Evolutionary conservation across 2,113 vertebrate genomes (phyloP), one percentile per base, ranked within the genome.

Genomic region (Todiramphus chloris): DNA sequence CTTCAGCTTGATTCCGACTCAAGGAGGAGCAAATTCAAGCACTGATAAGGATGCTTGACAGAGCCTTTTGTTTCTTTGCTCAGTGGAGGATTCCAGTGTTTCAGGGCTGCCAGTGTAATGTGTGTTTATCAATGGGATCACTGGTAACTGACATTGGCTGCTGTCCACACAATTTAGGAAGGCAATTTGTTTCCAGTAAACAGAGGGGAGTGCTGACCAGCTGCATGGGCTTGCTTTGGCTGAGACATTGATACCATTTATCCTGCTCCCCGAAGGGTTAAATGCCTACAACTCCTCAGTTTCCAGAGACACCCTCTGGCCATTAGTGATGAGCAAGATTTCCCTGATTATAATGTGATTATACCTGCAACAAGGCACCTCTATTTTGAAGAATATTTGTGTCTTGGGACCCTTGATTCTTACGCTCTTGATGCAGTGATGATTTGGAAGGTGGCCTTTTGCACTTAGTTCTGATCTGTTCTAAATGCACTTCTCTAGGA

Each of bases 351-450:
- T 50, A 46, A 13, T 51, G 15, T 25, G 12, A 30, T 70, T 59
- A 16, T 18, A 58, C n/a, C n/a, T 67, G 37, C 31, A 72, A 9
- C 3, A 10, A 86, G 83, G 15, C 43, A 39, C 50, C 10, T 55
- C 44, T 20, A 24, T 23, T 35, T 74, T 39, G 30, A 69, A 66
- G 44, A 56, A 28, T 79, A 20, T 37, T 4, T 30, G 7, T 25
- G 6, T 33, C 69, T 53, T 48, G 9, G 8, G 17, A 24, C 13
- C 13, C 33, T 50, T 55, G 23, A 2, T 19, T 46, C 11, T 68
- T 1, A 0, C 5, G 16, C 1, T 69, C 5, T 79, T 28, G 41
- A 27, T 66, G 30, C 9, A 4, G 1, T 4, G 21, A 27, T 31
- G 28, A 13, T 83, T 70, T 64, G 39, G 63, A 72, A 64, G 24